These are phyloP conservation scores for Paratrypauchen microcephalus DNA, from an alignment of 2,797 vertebrate genomes.

Conservation along the genomic window DNA sequence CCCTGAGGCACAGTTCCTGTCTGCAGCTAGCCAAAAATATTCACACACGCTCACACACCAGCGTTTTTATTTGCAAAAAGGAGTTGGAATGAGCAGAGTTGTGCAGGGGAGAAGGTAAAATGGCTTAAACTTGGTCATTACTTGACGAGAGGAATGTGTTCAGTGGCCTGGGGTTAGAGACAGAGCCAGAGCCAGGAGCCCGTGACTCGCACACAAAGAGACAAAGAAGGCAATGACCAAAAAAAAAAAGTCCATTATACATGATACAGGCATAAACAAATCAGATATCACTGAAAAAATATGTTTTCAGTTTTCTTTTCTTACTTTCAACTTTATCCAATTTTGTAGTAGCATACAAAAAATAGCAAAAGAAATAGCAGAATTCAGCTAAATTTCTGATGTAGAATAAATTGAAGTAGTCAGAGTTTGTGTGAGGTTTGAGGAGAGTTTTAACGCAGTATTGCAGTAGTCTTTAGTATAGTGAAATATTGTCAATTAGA, in stretches of 20 bases:
- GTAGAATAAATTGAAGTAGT: too few species aligned
- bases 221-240: not conserved
- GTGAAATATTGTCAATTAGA: too few species aligned
- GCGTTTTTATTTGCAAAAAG: slow-evolving; percentile 56
- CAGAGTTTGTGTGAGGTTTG: too few species aligned
- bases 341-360: not conserved
- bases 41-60: slow-evolving; percentile 22
- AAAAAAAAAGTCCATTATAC: not conserved
- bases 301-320: not conserved
- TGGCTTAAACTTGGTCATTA: slow-evolving; percentile 40
- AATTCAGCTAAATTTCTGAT: too few species aligned
- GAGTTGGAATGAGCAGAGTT: slow-evolving; percentile 46
- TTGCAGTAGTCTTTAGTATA: too few species aligned
- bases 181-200: slow-evolving; percentile 35
- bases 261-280: not conserved
- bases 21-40: slow-evolving; percentile 38
- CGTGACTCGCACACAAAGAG: slow-evolving; percentile 53
- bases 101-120: slow-evolving; percentile 40
- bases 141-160: slow-evolving; percentile 28
- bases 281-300: not conserved
- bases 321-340: not conserved
- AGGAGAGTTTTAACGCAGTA: too few species aligned
- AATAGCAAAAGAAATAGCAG: too few species aligned
- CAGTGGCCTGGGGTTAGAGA: slow-evolving; percentile 44
- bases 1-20: slow-evolving; percentile 51